phyloP scores from a whole-genome alignment of 2,888 invertebrate species.

The Stenurella melanura region DNA sequence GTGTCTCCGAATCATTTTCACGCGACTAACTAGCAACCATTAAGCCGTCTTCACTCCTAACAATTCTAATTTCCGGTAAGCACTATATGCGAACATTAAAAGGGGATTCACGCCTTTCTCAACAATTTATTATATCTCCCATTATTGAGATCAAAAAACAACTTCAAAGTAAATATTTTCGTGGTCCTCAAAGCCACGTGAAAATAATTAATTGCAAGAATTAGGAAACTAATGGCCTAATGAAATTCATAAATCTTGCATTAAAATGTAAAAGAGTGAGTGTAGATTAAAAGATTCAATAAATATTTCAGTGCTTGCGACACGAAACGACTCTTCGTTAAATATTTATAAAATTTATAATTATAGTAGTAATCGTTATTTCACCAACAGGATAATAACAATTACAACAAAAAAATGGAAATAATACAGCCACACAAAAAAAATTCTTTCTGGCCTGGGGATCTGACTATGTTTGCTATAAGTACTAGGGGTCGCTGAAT shows the following conservation, averaged over 20 bases:
- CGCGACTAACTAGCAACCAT: conserved; percentile 70
- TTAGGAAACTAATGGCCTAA: conserved; percentile 35
- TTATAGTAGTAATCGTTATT: no score
- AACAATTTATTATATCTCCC: conserved; percentile 44
- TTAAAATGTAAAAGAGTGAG: background rate
- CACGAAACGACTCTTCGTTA: background rate
- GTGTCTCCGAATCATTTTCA: conserved; percentile 69
- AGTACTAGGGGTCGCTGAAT: no score
- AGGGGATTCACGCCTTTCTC: conserved; percentile 38
- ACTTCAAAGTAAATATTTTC: conserved; percentile 61
- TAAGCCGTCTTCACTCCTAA: conserved; percentile 68
- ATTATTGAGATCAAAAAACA: conserved; percentile 59
- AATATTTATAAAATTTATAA: no score
- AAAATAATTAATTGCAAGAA: conserved; percentile 26
- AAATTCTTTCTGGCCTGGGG: no score
- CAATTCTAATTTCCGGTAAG: conserved; percentile 68
- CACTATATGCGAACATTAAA: conserved; percentile 42
- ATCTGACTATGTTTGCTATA: no score
- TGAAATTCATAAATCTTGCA: background rate
- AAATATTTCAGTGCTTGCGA: background rate
- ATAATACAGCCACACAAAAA: no score
- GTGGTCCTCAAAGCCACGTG: conserved; percentile 37
- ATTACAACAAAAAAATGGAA: no score
- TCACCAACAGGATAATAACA: no score
- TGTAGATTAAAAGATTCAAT: conserved; percentile 20